A percentile compares a stretch with the other conserved stretches of the same genome.
phyloP scores from a whole-genome alignment of 2,113 vertebrate species.

The Scortum barcoo region DNA sequence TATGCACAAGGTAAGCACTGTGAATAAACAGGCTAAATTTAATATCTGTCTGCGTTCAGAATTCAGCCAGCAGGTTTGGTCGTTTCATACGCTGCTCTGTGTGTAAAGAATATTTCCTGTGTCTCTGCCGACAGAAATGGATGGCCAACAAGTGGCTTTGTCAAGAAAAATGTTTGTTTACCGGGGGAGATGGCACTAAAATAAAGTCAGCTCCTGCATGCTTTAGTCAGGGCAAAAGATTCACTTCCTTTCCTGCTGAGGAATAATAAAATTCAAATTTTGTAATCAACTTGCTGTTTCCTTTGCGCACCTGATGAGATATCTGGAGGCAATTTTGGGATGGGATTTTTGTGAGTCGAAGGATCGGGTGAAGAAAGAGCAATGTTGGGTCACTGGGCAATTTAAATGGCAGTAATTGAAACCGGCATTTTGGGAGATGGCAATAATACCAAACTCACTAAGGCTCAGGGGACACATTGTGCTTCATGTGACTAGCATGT shows the following conservation, averaged over 20 bases:
- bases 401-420: conserved; percentile 59
- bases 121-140: conserved; percentile 6
- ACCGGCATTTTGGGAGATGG: conserved; percentile 30
- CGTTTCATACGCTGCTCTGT: neutral
- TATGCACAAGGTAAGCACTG: conserved; percentile 60
- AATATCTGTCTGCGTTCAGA: conserved; percentile 26
- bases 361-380: conserved; percentile 27
- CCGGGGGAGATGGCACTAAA: neutral
- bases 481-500: conserved; percentile 30
- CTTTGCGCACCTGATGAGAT: conserved; percentile 18
- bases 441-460: conserved; percentile 35
- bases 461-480: conserved; percentile 28
- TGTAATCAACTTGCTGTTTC: conserved; percentile 27
- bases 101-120: conserved; percentile 27
- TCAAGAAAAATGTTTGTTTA: conserved; percentile 17
- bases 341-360: conserved; percentile 5
- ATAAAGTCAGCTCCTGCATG: neutral
- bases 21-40: conserved; percentile 44
- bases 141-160: conserved; percentile 1
- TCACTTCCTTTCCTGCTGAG: neutral
- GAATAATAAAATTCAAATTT: conserved; percentile 24
- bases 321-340: neutral
- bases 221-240: conserved; percentile 7
- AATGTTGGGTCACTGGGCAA: conserved; percentile 21
- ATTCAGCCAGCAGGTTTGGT: conserved; percentile 4